A percentile compares a stretch with the other conserved stretches of the same genome.
These are phyloP conservation scores for Pleuronectes platessa DNA, from an alignment of 2,113 vertebrate species.

Conservation along the genomic window DNA sequence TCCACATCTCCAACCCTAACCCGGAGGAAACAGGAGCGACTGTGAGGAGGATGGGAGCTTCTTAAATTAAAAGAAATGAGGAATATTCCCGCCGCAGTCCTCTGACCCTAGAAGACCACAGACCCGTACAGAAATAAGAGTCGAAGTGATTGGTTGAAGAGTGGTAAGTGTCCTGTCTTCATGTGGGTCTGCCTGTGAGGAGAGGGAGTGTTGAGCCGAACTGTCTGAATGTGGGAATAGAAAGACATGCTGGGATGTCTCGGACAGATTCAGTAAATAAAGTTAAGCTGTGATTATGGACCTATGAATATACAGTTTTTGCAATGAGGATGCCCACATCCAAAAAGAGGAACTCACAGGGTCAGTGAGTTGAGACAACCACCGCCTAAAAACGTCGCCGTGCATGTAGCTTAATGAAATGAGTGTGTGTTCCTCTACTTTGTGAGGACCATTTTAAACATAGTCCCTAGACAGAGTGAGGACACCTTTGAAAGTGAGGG, in stretches of 20 bases:
- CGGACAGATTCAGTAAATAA: not conserved
- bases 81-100: conserved; percentile 9
- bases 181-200: not conserved
- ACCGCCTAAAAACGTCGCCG: not conserved
- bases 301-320: not conserved
- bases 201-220: not conserved
- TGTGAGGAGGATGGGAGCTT: conserved; percentile 24
- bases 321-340: not conserved
- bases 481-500: not conserved
- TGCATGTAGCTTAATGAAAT: not conserved
- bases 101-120: not conserved
- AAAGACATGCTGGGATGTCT: not conserved
- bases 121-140: not conserved
- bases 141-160: conserved; percentile 7
- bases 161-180: conserved; percentile 50
- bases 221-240: not conserved
- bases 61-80: conserved; percentile 21
- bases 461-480: not conserved
- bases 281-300: not conserved
- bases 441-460: not conserved
- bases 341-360: conserved; percentile 53
- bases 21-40: no score
- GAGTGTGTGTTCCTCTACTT: not conserved
- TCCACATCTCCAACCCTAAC: conserved; percentile 10
- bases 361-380: not conserved